Evolutionary conservation across 2,888 invertebrate species (phyloP).

Genomic region (Pseudanteris insignis): DNA sequence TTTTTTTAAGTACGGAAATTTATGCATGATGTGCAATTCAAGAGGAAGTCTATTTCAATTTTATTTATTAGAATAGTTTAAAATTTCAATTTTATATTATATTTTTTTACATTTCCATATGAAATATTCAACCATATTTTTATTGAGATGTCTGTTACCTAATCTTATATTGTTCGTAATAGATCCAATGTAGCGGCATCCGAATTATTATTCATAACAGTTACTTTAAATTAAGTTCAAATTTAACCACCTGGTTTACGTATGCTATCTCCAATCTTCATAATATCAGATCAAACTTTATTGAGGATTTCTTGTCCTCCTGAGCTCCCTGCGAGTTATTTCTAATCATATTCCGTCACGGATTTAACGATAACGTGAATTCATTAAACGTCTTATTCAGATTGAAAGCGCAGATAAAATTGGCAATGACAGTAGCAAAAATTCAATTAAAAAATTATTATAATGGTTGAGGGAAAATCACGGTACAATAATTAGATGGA

Average conservation of each 20-base stretch:
- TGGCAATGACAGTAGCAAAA: neutral
- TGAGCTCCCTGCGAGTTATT: constrained; percentile 1
- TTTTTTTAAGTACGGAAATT: no score
- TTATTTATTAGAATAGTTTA: no score
- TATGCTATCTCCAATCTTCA: neutral
- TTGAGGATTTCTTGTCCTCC: constrained; percentile 3
- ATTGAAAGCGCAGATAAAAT: constrained; percentile 3
- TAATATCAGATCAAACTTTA: constrained; percentile 4
- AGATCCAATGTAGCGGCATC: no score
- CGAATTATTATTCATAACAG: no score
- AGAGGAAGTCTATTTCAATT: no score
- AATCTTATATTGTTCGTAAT: no score
- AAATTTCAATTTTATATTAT: no score
- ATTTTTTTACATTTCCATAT: no score
- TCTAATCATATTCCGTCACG: constrained; percentile 15
- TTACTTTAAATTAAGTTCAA: neutral
- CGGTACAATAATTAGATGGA: no score
- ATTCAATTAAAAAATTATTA: neutral
- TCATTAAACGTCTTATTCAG: constrained; percentile 1
- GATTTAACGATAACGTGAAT: constrained; percentile 12
- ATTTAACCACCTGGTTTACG: neutral
- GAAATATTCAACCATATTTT: no score
- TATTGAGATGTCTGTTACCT: no score
- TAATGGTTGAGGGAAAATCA: neutral
- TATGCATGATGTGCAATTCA: no score